These are phyloP conservation scores for Drosophila seguyi DNA, from an alignment of 1,140 invertebrate species.

Conservation along the genomic window DNA sequence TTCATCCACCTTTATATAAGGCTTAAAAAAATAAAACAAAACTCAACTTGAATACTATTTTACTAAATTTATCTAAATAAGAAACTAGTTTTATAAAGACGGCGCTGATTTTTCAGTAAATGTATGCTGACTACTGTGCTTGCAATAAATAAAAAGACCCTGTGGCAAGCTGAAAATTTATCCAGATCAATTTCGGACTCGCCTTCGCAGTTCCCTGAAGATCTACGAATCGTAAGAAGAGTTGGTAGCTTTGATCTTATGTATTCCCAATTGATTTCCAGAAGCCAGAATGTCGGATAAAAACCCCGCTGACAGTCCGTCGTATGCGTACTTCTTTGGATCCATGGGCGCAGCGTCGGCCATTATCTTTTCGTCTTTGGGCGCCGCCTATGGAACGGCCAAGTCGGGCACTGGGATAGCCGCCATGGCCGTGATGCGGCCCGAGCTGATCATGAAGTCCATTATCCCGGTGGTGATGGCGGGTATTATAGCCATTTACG, in stretches of 20 bases:
- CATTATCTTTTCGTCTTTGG: constrained; percentile 92
- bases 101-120: background rate
- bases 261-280: background rate
- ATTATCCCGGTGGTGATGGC: constrained; percentile 79
- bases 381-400: constrained; percentile 67
- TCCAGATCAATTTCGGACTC: no score
- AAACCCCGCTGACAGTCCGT: no score
- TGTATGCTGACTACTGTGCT: background rate
- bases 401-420: constrained; percentile 72
- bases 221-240: background rate
- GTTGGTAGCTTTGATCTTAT: fast-evolving
- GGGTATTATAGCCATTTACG: constrained; percentile 91
- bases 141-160: background rate
- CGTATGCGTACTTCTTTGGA: constrained; percentile 93
- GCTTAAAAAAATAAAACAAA: no score
- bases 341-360: constrained; percentile 99
- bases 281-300: constrained; percentile 21
- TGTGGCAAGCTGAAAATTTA: background rate
- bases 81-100: background rate
- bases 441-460: constrained; percentile 75
- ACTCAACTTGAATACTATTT: no score
- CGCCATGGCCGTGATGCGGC: constrained; percentile 72
- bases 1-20: no score
- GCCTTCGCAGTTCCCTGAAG: background rate
- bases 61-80: background rate